These are phyloP conservation scores for Orthosia gothica DNA, from an alignment of 2,888 invertebrate species.

Conservation along the genomic window DNA sequence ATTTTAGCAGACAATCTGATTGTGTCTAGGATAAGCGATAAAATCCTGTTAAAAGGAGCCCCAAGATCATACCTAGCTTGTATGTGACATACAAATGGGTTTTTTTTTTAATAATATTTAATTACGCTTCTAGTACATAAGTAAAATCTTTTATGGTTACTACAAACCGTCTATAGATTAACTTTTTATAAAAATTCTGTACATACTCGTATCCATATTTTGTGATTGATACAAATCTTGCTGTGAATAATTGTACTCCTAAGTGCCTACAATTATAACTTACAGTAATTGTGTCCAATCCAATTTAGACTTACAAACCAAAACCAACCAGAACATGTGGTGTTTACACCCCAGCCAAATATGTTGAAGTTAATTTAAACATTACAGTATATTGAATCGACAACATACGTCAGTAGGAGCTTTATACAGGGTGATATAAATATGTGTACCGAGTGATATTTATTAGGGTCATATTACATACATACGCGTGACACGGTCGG, in stretches of 20 bases:
- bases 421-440: conserved; percentile 79
- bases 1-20: too few relatives aligned
- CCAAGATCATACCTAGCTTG: too few relatives aligned
- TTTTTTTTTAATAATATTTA: too few relatives aligned
- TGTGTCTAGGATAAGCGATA: too few relatives aligned
- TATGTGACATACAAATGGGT: too few relatives aligned
- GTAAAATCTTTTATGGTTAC: too few relatives aligned
- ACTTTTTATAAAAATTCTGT: too few relatives aligned
- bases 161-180: too few relatives aligned
- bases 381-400: conserved; percentile 67
- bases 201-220: not conserved
- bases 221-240: not conserved
- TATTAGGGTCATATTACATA: conserved; percentile 86
- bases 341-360: conserved; percentile 9
- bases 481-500: conserved; percentile 79
- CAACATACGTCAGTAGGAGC: conserved; percentile 70
- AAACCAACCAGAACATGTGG: not conserved
- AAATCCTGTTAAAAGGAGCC: too few relatives aligned
- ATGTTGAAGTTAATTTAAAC: conserved; percentile 60
- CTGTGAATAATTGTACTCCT: not conserved
- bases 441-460: conserved; percentile 84
- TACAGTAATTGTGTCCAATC: not conserved
- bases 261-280: not conserved
- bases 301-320: not conserved
- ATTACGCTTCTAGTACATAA: too few relatives aligned